Evolutionary conservation across 2,113 vertebrate species (phyloP).

Genomic region (Notechis scutatus): DNA sequence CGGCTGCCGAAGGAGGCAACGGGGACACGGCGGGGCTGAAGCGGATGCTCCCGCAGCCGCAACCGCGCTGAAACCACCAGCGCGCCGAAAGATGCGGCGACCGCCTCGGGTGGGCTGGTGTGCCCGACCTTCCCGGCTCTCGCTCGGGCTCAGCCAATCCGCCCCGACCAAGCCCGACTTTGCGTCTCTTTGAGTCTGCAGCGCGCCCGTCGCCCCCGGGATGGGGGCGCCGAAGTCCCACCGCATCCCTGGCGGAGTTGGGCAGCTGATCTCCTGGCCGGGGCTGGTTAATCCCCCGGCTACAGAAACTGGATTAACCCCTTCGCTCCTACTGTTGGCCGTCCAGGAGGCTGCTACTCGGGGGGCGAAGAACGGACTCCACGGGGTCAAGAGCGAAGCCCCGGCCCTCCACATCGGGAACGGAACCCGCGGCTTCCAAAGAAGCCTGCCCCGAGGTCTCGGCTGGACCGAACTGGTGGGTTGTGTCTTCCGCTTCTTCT

Average conservation of each 20-base stretch:
- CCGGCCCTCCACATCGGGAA: not conserved
- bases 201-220: not conserved
- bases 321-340: not conserved
- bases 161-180: not conserved
- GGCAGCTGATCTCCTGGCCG: not conserved
- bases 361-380: not conserved
- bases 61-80: constrained; percentile 15
- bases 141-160: not conserved
- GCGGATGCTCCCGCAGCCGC: not conserved
- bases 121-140: not conserved
- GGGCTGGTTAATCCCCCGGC: not conserved
- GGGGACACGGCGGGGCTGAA: not conserved
- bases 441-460: not conserved
- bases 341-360: not conserved
- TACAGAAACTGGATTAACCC: not conserved
- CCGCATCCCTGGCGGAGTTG: not conserved
- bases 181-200: not conserved
- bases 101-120: not conserved
- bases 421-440: constrained; percentile 24
- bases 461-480: constrained; percentile 65
- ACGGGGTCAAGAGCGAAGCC: not conserved
- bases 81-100: not conserved
- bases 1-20: not conserved
- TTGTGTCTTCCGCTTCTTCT: not conserved
- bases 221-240: not conserved